Conservation (phyloP, 2,797 vertebrate genomes). For the Sebastes baramenuke region DNA sequence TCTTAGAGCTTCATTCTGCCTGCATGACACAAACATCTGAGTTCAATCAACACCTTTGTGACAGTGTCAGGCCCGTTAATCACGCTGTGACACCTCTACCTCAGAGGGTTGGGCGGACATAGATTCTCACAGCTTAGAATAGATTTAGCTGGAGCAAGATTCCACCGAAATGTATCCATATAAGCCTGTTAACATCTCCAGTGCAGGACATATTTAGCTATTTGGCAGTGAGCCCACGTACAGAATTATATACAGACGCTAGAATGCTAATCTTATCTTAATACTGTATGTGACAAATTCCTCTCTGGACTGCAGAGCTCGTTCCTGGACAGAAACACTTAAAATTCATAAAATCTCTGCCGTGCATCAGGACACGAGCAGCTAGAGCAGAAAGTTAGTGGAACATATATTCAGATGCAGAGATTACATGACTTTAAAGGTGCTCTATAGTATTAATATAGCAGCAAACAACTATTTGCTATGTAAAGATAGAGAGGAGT, state of each 20-base stretch:
- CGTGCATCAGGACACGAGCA: slow-evolving; percentile 2
- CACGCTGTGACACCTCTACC: slow-evolving; percentile 12
- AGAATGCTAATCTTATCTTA: slow-evolving; percentile 43
- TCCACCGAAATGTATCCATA: not conserved
- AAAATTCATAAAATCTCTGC: slow-evolving; percentile 22
- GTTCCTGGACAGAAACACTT: slow-evolving; percentile 30
- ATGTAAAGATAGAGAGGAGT: not conserved
- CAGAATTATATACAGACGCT: slow-evolving; percentile 14
- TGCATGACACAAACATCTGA: not conserved
- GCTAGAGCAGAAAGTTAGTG: not conserved
- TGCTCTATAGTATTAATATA: not conserved
- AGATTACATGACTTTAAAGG: not conserved
- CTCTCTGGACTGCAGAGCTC: not conserved
- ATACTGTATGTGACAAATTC: slow-evolving; percentile 22
- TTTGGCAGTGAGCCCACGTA: not conserved
- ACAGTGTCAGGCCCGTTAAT: slow-evolving; percentile 3
- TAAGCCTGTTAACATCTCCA: slow-evolving; percentile 17
- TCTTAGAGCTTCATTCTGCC: not conserved
- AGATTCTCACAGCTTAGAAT: slow-evolving; percentile 21
- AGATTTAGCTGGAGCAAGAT: slow-evolving; percentile 18
- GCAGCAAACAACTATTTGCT: not conserved
- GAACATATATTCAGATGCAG: not conserved
- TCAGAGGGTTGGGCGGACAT: not conserved
- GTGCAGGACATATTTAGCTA: slow-evolving; percentile 10
- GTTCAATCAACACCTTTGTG: slow-evolving; percentile 28